Evolutionary conservation across 2,113 vertebrate genomes (phyloP).

Genomic region (Microcebus murinus): DNA sequence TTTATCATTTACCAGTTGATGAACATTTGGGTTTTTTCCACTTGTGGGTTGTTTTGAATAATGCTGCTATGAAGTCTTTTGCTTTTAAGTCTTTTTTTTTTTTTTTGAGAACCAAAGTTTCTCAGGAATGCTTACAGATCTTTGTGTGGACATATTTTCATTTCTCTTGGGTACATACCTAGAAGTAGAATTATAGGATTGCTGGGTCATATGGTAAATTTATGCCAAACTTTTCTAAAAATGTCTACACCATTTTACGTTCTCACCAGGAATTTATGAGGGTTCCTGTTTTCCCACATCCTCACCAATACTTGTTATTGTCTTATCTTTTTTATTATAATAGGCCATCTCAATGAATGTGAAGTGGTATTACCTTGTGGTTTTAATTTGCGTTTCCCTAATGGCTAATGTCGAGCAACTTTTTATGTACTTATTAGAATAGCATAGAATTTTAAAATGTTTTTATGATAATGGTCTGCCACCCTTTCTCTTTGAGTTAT

Average conservation of each 20-base stretch:
- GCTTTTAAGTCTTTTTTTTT: neutral
- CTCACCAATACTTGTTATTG: neutral
- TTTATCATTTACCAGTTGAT: neutral
- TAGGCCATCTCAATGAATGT: neutral
- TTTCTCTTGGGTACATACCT: slow-evolving; percentile 27
- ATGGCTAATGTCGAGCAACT: neutral
- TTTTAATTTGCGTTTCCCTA: slow-evolving; percentile 48
- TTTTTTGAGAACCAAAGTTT: no score
- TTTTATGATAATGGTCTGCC: neutral
- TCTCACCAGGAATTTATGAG: neutral
- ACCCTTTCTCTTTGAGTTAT: slow-evolving; percentile 23
- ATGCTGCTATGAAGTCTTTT: neutral
- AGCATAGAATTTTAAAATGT: neutral
- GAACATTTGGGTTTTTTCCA: slow-evolving; percentile 8
- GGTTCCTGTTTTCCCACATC: neutral
- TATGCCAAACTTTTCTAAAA: slow-evolving; percentile 26
- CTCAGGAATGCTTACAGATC: neutral
- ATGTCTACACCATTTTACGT: neutral
- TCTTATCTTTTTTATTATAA: neutral
- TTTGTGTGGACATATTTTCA: neutral
- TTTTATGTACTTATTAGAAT: neutral
- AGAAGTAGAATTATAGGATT: slow-evolving; percentile 34
- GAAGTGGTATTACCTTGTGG: neutral
- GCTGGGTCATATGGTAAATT: slow-evolving; percentile 2
- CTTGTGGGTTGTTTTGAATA: neutral